phyloP scores from a whole-genome alignment of 2,888 invertebrate species.

The Parnassius smintheus region DNA sequence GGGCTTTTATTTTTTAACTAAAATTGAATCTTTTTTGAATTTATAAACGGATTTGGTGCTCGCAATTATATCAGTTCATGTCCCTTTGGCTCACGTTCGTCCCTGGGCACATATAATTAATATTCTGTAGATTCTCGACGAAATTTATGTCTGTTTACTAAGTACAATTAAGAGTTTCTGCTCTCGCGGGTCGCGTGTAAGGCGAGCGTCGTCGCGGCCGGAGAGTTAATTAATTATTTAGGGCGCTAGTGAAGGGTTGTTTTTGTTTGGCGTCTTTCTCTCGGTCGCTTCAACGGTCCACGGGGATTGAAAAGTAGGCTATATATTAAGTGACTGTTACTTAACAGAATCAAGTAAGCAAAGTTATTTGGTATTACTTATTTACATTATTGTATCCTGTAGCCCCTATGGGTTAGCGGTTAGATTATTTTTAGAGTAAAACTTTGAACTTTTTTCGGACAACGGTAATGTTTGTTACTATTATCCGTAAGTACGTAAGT shows the following conservation, averaged over 20 bases:
- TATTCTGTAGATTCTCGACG: conserved; percentile 29
- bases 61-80: too few species aligned
- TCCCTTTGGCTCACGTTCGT: neutral
- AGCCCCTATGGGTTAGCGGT: too few species aligned
- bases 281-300: conserved; percentile 10
- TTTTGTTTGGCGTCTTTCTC: conserved; percentile 37
- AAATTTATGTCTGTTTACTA: conserved; percentile 45
- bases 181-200: conserved; percentile 29
- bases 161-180: conserved; percentile 43
- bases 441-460: too few species aligned
- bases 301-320: conserved; percentile 30
- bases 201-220: conserved; percentile 28
- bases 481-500: neutral
- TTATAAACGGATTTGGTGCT: too few species aligned
- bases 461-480: neutral
- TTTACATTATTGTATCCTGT: neutral
- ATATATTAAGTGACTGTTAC: conserved; percentile 20
- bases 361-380: neutral
- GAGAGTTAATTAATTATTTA: conserved; percentile 48
- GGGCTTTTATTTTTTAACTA: too few species aligned
- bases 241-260: conserved; percentile 37
- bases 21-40: too few species aligned
- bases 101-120: conserved; percentile 28
- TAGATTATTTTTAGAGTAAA: too few species aligned
- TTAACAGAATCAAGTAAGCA: conserved; percentile 19